Percentiles rank a stretch among this genome's conserved stretches.
Conservation (phyloP, 2,113 vertebrate species). For the Poecile atricapillus region DNA sequence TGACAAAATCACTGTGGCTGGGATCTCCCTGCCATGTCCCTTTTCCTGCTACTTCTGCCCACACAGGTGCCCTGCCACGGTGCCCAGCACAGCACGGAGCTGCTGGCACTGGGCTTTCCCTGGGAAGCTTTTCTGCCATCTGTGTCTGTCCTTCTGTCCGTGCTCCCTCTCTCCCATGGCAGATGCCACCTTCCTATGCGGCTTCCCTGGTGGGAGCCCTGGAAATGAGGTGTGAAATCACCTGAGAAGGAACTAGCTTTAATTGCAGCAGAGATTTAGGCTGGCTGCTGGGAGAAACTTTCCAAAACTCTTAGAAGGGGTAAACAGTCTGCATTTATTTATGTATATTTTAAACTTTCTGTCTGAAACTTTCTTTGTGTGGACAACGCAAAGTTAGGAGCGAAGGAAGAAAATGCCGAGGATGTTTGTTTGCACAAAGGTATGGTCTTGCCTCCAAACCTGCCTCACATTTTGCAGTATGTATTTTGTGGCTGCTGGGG, state of each 20-base stretch:
- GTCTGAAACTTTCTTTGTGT: background rate
- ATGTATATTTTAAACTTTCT: background rate
- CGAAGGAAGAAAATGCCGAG: background rate
- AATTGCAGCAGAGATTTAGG: background rate
- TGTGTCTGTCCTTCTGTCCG: background rate
- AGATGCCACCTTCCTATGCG: background rate
- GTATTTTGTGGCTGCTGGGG: background rate
- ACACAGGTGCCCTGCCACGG: fast-evolving
- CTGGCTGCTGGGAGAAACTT: background rate
- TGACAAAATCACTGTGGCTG: background rate
- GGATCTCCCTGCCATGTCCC: background rate
- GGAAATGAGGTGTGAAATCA: slow-evolving; percentile 2
- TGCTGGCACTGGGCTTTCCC: fast-evolving
- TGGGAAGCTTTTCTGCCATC: background rate
- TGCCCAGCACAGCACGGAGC: background rate
- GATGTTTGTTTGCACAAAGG: background rate
- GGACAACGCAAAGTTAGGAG: background rate
- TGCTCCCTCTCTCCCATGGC: background rate
- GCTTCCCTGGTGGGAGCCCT: background rate
- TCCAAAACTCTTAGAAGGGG: background rate
- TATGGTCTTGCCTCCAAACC: background rate
- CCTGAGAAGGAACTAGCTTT: background rate
- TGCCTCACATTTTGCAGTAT: background rate
- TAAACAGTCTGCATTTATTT: background rate
- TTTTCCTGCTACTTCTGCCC: background rate